Base-by-base conservation (phyloP, 2,888 invertebrate genomes). In the Cremastinae sp. region DNA sequence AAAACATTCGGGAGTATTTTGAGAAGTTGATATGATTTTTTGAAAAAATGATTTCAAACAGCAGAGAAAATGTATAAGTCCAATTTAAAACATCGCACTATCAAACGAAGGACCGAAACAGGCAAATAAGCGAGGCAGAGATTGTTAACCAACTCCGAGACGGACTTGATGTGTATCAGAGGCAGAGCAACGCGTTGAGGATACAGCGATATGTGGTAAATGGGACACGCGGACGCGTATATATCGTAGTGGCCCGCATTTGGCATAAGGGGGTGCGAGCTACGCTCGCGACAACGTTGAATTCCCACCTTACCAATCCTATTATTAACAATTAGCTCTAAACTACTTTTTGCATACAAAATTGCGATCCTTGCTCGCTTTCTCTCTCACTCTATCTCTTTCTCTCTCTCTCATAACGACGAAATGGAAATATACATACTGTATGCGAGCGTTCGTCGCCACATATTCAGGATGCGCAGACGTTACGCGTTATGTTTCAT, bases 281-380 rank as follows among this genome's bases (percentile, higher is more conserved):
- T 45, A 75, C 79, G 14, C 70, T 74, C 81, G 75, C 73, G 45
- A 59, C 61, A 80, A 83, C 82, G 84, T 83, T 83, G 86, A 89
- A 90, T 90, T 90, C 89, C 89, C 89, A 89, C 89, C 89, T 89
- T 88, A 89, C 89, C 89, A 89, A 89, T 89, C 88, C 89, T 88
- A 90, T 89, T 89, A 90, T 89, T 89, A 90, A 89, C 89, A 89
- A 89, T 89, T 89, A 89, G 87, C 87, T 85, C 85, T 87, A 88
- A 89, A 89, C 88, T 88, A 89, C 89, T 89, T 88, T 89, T 88
- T 90, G 89, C 89, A 89, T 90, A 87, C 86, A 83, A 86, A 88
- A 89, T 88, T 86, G 86, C 84, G 73, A 82, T 82, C 82, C 37
- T 79, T 85, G 79, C 85, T 86, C 85, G 37, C 8, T 12, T 28